Percentiles rank a stretch among this genome's conserved stretches.
These are phyloP conservation scores for Idaea dimidiata DNA, from an alignment of 2,888 invertebrate genomes.

Conservation along the genomic window DNA sequence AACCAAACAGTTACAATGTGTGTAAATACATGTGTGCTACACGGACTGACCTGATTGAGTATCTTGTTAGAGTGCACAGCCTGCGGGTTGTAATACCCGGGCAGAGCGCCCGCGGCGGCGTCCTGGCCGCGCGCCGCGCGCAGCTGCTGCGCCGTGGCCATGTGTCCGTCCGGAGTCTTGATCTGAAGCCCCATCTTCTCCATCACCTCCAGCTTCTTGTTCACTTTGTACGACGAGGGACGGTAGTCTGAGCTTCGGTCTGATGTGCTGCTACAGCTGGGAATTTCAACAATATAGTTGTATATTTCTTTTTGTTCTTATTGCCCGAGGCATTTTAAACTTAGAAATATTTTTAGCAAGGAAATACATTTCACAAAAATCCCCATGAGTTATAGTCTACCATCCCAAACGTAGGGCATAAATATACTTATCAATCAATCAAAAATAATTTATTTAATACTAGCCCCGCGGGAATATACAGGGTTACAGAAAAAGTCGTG, in stretches of 20 bases:
- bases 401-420: too few species aligned
- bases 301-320: background rate
- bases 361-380: too few species aligned
- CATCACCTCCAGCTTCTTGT: constrained; percentile 74
- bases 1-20: background rate
- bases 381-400: too few species aligned
- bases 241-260: constrained; percentile 65
- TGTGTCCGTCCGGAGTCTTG: constrained; percentile 76
- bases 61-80: constrained; percentile 90
- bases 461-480: too few species aligned
- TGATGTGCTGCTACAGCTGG: constrained; percentile 27
- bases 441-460: too few species aligned
- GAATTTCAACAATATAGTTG: too few species aligned
- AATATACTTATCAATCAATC: too few species aligned
- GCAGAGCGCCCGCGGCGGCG: constrained; percentile 59
- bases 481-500: too few species aligned
- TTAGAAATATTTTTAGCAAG: too few species aligned
- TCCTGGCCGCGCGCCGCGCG: constrained; percentile 52
- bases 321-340: too few species aligned
- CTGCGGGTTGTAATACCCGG: constrained; percentile 86
- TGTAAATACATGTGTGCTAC: background rate
- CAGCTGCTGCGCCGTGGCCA: constrained; percentile 80
- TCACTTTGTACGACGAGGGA: constrained; percentile 73
- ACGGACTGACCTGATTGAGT: constrained; percentile 82
- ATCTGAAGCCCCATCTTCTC: constrained; percentile 79